Percentiles rank a stretch among this genome's conserved stretches.
These are phyloP conservation scores for Momotus momota DNA, from an alignment of 2,797 vertebrate species.

Conservation along the genomic window DNA sequence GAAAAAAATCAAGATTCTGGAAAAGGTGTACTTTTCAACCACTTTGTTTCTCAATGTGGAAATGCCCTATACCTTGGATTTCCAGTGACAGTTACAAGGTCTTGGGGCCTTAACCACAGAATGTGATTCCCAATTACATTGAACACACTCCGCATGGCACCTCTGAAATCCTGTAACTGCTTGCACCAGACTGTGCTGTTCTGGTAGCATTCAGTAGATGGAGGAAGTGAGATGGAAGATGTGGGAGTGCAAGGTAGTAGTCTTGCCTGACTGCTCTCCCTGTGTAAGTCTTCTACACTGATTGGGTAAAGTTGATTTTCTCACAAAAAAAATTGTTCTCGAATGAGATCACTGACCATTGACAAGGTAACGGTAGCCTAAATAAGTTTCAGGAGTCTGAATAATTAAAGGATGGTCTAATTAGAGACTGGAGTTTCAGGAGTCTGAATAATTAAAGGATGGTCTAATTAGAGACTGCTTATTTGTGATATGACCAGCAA, in stretches of 20 bases:
- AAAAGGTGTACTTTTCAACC: background rate
- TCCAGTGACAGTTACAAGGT: background rate
- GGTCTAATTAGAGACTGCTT: background rate
- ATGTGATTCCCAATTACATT: background rate
- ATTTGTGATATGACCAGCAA: background rate
- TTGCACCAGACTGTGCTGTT: background rate
- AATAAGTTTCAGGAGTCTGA: background rate
- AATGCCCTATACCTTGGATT: background rate
- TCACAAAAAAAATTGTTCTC: background rate
- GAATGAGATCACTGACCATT: background rate
- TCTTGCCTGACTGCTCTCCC: background rate
- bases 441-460: background rate
- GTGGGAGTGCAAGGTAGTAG: background rate
- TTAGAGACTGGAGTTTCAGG: background rate
- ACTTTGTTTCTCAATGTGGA: background rate
- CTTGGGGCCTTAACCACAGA: background rate
- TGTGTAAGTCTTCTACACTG: background rate
- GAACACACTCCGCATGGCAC: background rate
- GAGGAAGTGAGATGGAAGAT: background rate
- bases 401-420: conserved; percentile 2
- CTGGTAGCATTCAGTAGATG: background rate
- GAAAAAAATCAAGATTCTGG: background rate
- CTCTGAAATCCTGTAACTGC: background rate
- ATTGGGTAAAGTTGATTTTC: background rate
- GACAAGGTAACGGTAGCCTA: background rate